A percentile compares a stretch with the other conserved stretches of the same genome.
Evolutionary conservation across 92 coral and sea anemone genomes (phyloP).

Genomic region (Zoanthus sociatus): DNA sequence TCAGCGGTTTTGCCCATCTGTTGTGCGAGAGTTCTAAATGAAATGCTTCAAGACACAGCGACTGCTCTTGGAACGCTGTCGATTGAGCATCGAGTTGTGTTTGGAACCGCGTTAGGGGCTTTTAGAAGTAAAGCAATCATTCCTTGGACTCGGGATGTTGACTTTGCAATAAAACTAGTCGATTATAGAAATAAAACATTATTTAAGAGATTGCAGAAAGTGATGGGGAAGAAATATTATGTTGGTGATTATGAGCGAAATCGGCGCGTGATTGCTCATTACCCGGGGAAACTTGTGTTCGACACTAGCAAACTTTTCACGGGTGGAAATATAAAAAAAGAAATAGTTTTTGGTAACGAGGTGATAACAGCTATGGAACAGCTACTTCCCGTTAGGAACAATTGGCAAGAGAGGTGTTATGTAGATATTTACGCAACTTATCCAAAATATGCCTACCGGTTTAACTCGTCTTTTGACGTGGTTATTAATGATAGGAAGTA

Average conservation of each 20-base stretch:
- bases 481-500: constrained; percentile 27
- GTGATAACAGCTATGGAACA: constrained; percentile 21
- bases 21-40: constrained; percentile 25
- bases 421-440: constrained; percentile 39
- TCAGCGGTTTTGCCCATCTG: constrained; percentile 54
- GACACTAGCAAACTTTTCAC: constrained; percentile 17
- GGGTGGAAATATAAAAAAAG: constrained; percentile 1
- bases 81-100: constrained; percentile 29
- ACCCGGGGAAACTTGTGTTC: constrained; percentile 17
- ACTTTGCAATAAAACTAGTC: constrained; percentile 18
- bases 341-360: constrained; percentile 15
- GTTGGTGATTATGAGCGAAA: constrained; percentile 38
- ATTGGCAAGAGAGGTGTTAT: constrained; percentile 33
- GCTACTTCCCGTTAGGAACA: constrained; percentile 28
- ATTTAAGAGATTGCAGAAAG: constrained; percentile 10
- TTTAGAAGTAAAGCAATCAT: constrained; percentile 22
- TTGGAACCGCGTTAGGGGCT: constrained; percentile 33
- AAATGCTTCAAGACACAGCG: constrained; percentile 31
- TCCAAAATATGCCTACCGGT: constrained; percentile 32
- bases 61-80: not conserved
- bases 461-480: not conserved
- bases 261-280: constrained; percentile 40
- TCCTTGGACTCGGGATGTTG: constrained; percentile 36
- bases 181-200: constrained; percentile 38
- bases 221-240: constrained; percentile 36